Base-by-base conservation (phyloP, 2,888 invertebrate species). In the Chloromyia formosa region DNA sequence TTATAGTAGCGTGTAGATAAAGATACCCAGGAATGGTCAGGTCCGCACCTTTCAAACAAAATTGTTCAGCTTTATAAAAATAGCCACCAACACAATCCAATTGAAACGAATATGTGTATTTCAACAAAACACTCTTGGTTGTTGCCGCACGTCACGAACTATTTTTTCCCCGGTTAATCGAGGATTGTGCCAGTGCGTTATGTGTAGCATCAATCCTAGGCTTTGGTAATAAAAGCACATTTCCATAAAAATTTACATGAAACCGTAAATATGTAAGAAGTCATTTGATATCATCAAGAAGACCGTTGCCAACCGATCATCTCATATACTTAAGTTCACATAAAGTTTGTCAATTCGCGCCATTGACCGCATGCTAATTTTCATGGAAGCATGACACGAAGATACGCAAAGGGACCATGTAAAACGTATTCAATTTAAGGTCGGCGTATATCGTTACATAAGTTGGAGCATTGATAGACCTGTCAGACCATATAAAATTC, bases 321-420 rank as follows among this genome's bases (percentile, higher is more conserved):
- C 40, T 45, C 27, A 69, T 42, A 68, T 68, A 23, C 18, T 45
- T 22, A 23, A 61, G 0, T 35, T 45, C 49, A n/a, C 45, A 20
- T 5, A 64, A 16, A 42, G 42, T n/a, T 42, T 42, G 62, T 71
- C 56, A 40, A 71, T 56, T 58, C 40, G 9, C 42, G 35, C 40
- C 56, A 71, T 71, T 71, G 40, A 56, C 40, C 58, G 49, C 22
- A 71, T 71, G 71, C 56, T 71, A 58, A 56, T 71, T 58, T 64
- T 58, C 40, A 71, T 71, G 40, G 18, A 35, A 22, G 40, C n/a
- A 35, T 18, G 40, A 22, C 71, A 71, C 53, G 71, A 56, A 54
- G 71, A 58, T 53, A 60, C 27, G 14, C 16, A 10, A 49, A n/a
- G 27, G 27, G 49, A n/a, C 12, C 49, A 12, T 49, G 49, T 49